These are phyloP conservation scores for Geotria australis DNA, from an alignment of 2,797 vertebrate species.

Conservation along the genomic window DNA sequence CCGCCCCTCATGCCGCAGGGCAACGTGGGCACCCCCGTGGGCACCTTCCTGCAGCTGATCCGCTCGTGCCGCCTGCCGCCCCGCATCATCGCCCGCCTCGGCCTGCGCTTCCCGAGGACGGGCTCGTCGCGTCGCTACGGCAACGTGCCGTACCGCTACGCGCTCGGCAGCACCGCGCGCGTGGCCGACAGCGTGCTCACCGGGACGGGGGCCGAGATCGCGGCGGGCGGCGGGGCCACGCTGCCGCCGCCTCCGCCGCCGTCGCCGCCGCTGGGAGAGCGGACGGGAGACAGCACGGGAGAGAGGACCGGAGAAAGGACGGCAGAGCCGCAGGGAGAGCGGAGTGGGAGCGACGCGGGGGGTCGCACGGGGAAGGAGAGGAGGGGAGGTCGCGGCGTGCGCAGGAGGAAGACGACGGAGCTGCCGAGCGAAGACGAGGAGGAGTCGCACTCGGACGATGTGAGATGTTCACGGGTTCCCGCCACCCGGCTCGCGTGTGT, in stretches of 20 bases:
- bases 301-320: too few species aligned
- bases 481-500: too few species aligned
- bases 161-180: conserved; percentile 9
- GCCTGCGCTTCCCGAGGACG: conserved; percentile 45
- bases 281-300: too few species aligned
- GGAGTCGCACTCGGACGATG: conserved; percentile 30
- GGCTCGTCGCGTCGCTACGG: conserved; percentile 45
- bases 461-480: too few species aligned
- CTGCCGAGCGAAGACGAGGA: conserved; percentile 7
- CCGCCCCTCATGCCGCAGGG: conserved; percentile 53
- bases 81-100: conserved; percentile 39
- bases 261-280: too few species aligned
- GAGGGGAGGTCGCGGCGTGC: conserved; percentile 1
- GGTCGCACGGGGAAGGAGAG: not conserved
- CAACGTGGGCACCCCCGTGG: conserved; percentile 57
- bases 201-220: conserved; percentile 27
- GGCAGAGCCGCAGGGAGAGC: conserved; percentile 1
- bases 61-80: conserved; percentile 56
- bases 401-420: too few species aligned
- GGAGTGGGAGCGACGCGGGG: not conserved
- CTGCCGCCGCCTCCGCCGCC: not conserved
- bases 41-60: conserved; percentile 56
- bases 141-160: conserved; percentile 51
- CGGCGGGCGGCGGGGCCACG: conserved; percentile 1
- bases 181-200: conserved; percentile 38